Evolutionary conservation across 1,140 invertebrate genomes (phyloP).

Genomic region (Ceratosolen fusciceps): DNA sequence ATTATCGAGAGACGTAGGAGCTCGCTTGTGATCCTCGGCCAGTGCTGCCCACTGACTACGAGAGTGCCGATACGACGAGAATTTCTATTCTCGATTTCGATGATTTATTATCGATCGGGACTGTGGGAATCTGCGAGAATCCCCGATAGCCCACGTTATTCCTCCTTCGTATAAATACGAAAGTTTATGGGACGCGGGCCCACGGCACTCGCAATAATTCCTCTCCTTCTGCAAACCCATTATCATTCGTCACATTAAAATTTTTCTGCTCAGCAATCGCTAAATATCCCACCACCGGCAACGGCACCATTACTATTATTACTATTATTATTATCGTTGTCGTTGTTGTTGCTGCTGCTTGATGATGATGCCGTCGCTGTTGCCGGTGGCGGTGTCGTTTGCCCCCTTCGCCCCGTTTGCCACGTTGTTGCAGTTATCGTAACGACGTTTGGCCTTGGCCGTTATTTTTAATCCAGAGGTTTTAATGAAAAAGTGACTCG

Average conservation of each 20-base stretch:
- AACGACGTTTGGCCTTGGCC: neutral
- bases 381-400: too few species aligned
- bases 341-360: too few species aligned
- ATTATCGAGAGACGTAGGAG: too few species aligned
- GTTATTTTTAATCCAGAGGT: constrained; percentile 10
- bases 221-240: neutral
- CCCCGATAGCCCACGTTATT: neutral
- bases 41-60: neutral
- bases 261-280: constrained; percentile 9
- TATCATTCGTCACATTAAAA: constrained; percentile 12
- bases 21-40: too few species aligned
- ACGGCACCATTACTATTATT: neutral
- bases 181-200: constrained; percentile 5
- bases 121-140: neutral
- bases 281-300: neutral
- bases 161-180: constrained; percentile 12
- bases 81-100: neutral
- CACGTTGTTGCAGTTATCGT: neutral
- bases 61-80: too few species aligned
- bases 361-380: too few species aligned
- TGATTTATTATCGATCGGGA: neutral
- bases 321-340: too few species aligned
- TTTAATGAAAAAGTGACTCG: neutral
- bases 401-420: too few species aligned
- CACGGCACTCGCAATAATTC: constrained; percentile 16